phyloP scores from a whole-genome alignment of 2,888 invertebrate species.

The Ctena decussata region DNA sequence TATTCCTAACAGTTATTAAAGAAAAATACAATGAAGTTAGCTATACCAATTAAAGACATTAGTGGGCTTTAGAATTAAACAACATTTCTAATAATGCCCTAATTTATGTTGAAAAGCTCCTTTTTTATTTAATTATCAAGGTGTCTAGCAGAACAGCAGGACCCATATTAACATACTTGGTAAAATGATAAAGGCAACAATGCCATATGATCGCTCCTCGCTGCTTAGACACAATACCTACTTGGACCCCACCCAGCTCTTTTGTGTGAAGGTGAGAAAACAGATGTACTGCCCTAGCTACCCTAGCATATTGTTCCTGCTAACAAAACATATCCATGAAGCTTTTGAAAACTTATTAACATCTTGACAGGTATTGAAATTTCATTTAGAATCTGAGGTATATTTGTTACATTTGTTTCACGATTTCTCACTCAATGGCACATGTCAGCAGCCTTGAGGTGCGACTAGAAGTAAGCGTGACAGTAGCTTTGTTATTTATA shows the following conservation, averaged over 20 bases:
- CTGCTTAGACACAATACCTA: neutral
- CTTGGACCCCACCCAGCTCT: neutral
- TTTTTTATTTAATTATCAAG: neutral
- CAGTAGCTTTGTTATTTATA: no score
- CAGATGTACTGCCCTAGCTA: neutral
- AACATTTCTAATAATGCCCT: neutral
- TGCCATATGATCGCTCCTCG: neutral
- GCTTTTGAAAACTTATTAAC: neutral
- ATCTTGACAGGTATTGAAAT: neutral
- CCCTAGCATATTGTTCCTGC: neutral
- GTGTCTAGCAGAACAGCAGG: neutral
- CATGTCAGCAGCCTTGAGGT: neutral
- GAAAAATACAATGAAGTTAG: no score
- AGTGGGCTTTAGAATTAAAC: neutral
- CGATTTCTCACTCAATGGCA: neutral
- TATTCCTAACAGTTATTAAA: no score
- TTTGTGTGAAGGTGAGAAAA: conserved; percentile 1
- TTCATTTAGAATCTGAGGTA: no score
- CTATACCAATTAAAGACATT: neutral
- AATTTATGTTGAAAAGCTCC: neutral
- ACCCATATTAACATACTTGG: neutral
- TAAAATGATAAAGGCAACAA: neutral
- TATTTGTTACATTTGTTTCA: neutral
- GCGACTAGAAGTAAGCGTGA: no score
- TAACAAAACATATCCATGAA: neutral